Evolutionary conservation across 2,797 vertebrate genomes (phyloP).

Genomic region (Eulemur albifrons): DNA sequence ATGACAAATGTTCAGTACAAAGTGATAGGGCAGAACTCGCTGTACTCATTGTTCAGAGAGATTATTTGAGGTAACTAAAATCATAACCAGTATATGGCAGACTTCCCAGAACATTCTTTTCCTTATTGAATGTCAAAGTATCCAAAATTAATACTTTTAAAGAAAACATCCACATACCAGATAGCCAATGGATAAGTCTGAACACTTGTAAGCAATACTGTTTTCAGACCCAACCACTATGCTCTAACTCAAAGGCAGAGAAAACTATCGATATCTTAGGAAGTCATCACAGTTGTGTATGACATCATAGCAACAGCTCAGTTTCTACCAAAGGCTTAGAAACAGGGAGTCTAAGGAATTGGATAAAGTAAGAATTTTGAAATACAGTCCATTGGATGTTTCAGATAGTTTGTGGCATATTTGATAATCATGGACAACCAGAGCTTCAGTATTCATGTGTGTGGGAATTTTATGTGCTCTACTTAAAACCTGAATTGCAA

Average conservation of each 20-base stretch:
- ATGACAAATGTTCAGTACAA: background rate
- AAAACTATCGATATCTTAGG: background rate
- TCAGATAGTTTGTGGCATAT: background rate
- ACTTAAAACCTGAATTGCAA: background rate
- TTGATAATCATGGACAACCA: background rate
- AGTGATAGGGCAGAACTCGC: background rate
- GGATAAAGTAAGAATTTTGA: background rate
- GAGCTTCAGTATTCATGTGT: background rate
- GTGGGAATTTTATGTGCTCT: background rate
- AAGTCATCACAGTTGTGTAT: background rate
- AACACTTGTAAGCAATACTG: background rate
- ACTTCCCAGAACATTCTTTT: background rate
- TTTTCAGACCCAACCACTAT: background rate
- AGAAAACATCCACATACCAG: background rate
- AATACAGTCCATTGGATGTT: background rate
- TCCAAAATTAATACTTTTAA: conserved; percentile 1
- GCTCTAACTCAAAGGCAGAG: background rate
- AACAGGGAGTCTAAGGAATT: background rate
- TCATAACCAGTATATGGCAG: background rate
- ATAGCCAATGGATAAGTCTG: background rate
- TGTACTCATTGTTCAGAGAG: background rate
- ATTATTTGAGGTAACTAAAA: background rate
- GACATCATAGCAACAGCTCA: background rate
- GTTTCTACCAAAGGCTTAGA: background rate
- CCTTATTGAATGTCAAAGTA: background rate